phyloP scores from a whole-genome alignment of 2,888 invertebrate genomes.

The Prosapia bicincta region DNA sequence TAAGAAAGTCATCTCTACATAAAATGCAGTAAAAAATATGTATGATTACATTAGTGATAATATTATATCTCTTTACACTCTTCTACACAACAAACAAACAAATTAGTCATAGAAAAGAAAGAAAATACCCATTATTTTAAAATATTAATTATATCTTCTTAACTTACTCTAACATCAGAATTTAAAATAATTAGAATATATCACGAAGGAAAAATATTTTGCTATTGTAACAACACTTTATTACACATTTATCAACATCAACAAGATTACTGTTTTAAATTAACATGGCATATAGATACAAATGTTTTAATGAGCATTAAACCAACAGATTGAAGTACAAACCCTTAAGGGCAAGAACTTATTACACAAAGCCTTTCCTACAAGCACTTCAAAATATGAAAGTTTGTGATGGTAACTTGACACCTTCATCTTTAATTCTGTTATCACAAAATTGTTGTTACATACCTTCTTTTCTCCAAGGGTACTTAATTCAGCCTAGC shows the following conservation, averaged over 20 bases:
- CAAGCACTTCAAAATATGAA: conserved; percentile 1
- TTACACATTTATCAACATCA: neutral
- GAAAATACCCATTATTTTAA: neutral
- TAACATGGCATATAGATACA: neutral
- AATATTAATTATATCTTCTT: neutral
- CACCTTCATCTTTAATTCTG: neutral
- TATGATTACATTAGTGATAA: neutral
- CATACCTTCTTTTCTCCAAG: neutral
- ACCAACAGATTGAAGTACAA: neutral
- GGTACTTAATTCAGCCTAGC: neutral
- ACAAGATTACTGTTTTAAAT: neutral
- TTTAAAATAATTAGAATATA: neutral
- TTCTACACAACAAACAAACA: neutral
- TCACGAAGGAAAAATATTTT: neutral
- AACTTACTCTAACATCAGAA: neutral
- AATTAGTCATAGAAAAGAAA: neutral
- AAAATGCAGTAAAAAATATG: neutral
- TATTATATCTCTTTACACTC: neutral
- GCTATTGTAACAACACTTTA: neutral
- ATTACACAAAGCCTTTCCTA: conserved; percentile 21
- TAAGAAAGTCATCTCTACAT: neutral
- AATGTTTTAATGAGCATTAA: neutral
- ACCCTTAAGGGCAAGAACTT: neutral
- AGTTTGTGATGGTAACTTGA: neutral
- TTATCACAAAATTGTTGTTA: neutral